A percentile compares a stretch with the other conserved stretches of the same genome.
phyloP scores from a whole-genome alignment of 2,113 vertebrate species.

The Oenanthe melanoleuca region DNA sequence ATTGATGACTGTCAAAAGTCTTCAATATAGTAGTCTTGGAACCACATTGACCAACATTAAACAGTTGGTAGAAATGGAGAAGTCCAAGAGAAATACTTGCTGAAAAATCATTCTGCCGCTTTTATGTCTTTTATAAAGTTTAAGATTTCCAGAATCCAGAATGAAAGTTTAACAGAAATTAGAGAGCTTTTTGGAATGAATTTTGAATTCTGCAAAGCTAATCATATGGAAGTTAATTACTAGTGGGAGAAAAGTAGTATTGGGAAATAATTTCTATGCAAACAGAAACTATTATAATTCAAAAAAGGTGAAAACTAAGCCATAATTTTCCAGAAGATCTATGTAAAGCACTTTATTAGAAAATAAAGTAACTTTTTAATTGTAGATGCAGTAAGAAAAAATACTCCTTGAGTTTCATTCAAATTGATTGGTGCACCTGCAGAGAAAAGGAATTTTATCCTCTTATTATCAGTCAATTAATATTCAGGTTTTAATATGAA shows the following conservation, averaged over 20 bases:
- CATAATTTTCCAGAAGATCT: slow-evolving; percentile 83
- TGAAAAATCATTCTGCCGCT: background rate
- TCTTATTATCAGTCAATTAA: slow-evolving; percentile 96
- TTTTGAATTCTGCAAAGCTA: slow-evolving; percentile 73
- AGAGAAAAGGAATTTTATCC: slow-evolving; percentile 84
- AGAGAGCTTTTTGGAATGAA: slow-evolving; percentile 57
- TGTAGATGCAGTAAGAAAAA: slow-evolving; percentile 81
- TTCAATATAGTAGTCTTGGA: background rate
- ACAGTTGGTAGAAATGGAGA: background rate
- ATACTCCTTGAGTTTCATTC: slow-evolving; percentile 76
- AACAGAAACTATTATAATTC: slow-evolving; percentile 80
- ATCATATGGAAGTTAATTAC: slow-evolving; percentile 76
- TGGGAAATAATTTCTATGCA: slow-evolving; percentile 87
- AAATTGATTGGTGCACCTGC: slow-evolving; percentile 90
- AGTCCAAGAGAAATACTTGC: background rate
- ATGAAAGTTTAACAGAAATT: slow-evolving; percentile 75
- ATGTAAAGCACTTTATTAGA: slow-evolving; percentile 89
- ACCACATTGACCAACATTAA: background rate
- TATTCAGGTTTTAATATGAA: slow-evolving; percentile 90
- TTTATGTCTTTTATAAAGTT: slow-evolving; percentile 38
- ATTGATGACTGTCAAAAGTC: background rate
- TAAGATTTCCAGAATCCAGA: background rate
- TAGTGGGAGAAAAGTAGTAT: slow-evolving; percentile 78
- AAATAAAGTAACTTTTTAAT: slow-evolving; percentile 92
- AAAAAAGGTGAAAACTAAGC: slow-evolving; percentile 74